Conservation (phyloP, 2,797 vertebrate species). For the Lacerta bilineata region DNA sequence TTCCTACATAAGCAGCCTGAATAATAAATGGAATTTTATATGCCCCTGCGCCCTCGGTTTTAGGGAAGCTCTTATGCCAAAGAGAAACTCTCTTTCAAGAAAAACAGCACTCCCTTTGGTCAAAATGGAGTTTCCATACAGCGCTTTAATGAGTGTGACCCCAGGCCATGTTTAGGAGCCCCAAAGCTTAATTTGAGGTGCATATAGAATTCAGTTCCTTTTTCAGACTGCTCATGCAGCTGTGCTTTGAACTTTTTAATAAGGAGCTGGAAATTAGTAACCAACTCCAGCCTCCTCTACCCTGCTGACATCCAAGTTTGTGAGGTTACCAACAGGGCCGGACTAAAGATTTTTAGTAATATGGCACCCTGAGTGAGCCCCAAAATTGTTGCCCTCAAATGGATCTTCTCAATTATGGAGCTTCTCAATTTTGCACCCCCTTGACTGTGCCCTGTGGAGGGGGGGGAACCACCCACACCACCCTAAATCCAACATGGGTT, state of each 20-base stretch:
- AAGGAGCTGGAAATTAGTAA: neutral
- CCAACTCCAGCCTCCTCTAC: neutral
- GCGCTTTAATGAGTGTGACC: neutral
- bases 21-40: neutral
- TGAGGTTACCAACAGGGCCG: neutral
- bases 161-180: neutral
- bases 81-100: too few species aligned
- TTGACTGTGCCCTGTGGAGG: too few species aligned
- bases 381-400: too few species aligned
- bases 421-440: too few species aligned
- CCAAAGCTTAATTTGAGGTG: neutral
- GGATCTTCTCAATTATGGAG: too few species aligned
- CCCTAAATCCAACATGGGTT: neutral
- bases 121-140: neutral
- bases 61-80: neutral
- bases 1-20: neutral
- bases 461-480: too few species aligned
- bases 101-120: neutral
- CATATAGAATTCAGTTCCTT: neutral
- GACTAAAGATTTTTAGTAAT: too few species aligned
- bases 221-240: neutral
- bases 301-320: neutral
- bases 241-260: neutral
- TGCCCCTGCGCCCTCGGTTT: neutral
- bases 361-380: too few species aligned